These are phyloP conservation scores for Dynastes tityus DNA, from an alignment of 2,888 invertebrate genomes.

Conservation along the genomic window DNA sequence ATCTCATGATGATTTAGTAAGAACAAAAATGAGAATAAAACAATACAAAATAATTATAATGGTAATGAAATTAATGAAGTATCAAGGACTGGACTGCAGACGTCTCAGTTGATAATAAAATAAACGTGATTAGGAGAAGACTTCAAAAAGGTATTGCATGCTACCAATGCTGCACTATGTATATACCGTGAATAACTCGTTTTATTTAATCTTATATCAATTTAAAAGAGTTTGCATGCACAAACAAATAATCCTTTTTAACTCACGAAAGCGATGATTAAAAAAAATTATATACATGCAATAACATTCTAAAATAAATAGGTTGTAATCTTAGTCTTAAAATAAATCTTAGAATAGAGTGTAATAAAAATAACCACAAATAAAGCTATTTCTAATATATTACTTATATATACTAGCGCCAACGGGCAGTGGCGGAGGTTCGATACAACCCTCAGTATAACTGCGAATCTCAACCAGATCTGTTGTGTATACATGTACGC, in stretches of 20 bases:
- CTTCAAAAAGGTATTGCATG: conserved; percentile 17
- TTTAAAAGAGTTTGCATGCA: conserved; percentile 36
- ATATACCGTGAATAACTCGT: conserved; percentile 21
- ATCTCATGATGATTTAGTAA: not conserved
- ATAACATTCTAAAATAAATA: conserved; percentile 11
- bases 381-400: not conserved
- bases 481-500: too few species aligned
- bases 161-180: not conserved
- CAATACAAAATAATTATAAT: not conserved
- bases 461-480: too few species aligned
- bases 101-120: not conserved
- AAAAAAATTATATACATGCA: not conserved
- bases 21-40: conserved; percentile 1
- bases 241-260: conserved; percentile 19
- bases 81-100: not conserved
- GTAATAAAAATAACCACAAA: not conserved
- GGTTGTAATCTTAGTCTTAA: not conserved
- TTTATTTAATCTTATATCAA: conserved; percentile 36
- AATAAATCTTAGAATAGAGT: not conserved
- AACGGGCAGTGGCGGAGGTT: too few species aligned
- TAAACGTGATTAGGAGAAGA: not conserved
- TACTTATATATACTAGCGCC: not conserved
- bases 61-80: conserved; percentile 5
- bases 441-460: too few species aligned
- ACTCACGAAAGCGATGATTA: not conserved